Percentiles rank a stretch among this genome's conserved stretches.
These are phyloP conservation scores for Drosophila mimetica DNA, from an alignment of 2,888 invertebrate genomes.

Conservation along the genomic window DNA sequence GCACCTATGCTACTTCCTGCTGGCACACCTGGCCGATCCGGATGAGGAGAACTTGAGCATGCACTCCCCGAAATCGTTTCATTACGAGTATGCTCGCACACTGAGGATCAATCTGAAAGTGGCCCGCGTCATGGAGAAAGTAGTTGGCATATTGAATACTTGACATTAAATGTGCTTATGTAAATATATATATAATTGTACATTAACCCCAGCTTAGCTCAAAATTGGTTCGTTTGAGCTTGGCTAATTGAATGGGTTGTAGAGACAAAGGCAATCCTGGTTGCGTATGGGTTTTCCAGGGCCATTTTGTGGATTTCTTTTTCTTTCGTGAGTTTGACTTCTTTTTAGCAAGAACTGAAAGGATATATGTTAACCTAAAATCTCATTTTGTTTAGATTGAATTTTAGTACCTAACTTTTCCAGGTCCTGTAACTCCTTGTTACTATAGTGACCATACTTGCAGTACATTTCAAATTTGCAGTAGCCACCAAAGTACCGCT, in stretches of 20 bases:
- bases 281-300: constrained; percentile 8
- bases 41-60: constrained; percentile 78
- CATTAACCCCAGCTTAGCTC: constrained; percentile 49
- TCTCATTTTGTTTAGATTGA: not conserved
- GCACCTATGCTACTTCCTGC: constrained; percentile 79
- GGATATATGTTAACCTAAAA: not conserved
- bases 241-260: constrained; percentile 28
- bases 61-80: constrained; percentile 75
- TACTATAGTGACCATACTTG: constrained; percentile 77
- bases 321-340: constrained; percentile 13
- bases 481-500: constrained; percentile 66
- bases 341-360: constrained; percentile 42
- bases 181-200: constrained; percentile 15
- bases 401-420: constrained; percentile 63
- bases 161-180: constrained; percentile 15
- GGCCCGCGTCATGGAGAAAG: constrained; percentile 74
- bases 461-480: constrained; percentile 81
- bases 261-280: constrained; percentile 52
- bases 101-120: constrained; percentile 74
- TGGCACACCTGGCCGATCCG: constrained; percentile 81
- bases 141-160: constrained; percentile 57
- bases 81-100: constrained; percentile 71
- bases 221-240: constrained; percentile 39
- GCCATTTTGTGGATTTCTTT: constrained; percentile 26
- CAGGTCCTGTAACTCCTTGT: constrained; percentile 69